phyloP scores from a whole-genome alignment of 2,888 invertebrate genomes.

The Andrena minutula region DNA sequence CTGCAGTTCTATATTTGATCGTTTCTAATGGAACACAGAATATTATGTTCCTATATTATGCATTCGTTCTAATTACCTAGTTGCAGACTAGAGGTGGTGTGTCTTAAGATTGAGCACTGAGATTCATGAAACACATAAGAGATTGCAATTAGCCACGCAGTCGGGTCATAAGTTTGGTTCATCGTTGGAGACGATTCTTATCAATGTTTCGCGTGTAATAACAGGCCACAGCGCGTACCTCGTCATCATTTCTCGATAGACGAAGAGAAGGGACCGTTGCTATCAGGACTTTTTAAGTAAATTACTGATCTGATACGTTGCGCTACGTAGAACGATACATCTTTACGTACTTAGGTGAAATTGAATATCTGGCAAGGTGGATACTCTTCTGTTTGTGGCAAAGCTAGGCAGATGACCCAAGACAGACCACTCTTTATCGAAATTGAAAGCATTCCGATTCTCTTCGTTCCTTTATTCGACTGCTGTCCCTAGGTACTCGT shows the following conservation, averaged over 20 bases:
- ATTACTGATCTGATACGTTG: constrained; percentile 67
- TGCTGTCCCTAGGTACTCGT: constrained; percentile 10
- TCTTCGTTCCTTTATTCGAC: constrained; percentile 10
- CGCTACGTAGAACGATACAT: constrained; percentile 54
- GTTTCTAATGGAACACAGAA: too few relatives aligned
- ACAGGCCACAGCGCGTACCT: constrained; percentile 64
- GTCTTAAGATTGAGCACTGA: not conserved
- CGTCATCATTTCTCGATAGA: constrained; percentile 14
- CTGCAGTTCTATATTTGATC: not conserved
- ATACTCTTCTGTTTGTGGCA: constrained; percentile 47
- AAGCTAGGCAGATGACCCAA: constrained; percentile 36
- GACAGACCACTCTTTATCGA: constrained; percentile 35
- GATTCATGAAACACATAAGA: constrained; percentile 48
- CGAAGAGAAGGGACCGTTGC: constrained; percentile 36
- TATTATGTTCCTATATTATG: too few relatives aligned
- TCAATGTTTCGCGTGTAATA: constrained; percentile 37
- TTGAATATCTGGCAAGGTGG: constrained; percentile 69
- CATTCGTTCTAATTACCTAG: too few relatives aligned
- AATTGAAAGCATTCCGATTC: constrained; percentile 38
- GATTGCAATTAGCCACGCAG: constrained; percentile 72
- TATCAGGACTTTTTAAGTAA: constrained; percentile 55
- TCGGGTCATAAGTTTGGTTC: constrained; percentile 71
- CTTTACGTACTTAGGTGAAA: constrained; percentile 70
- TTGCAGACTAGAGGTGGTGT: too few relatives aligned
- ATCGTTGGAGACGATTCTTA: constrained; percentile 68